Base-by-base conservation (phyloP, 2,113 vertebrate species). In the Trogon melanurus region DNA sequence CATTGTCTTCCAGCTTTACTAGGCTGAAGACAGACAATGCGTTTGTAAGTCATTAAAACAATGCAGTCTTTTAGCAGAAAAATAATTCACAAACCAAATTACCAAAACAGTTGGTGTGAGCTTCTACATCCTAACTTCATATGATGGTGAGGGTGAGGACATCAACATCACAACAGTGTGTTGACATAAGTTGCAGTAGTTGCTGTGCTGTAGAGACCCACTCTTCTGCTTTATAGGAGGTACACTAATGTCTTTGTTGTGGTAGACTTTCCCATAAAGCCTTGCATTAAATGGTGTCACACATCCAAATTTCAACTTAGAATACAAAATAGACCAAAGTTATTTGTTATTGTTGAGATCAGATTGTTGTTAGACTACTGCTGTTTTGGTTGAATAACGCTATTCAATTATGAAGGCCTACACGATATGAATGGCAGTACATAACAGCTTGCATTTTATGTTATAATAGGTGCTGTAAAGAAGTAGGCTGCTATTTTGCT, bases 131-230 rank as follows among this genome's bases (percentile, higher is more conserved):
- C 12, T 74, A 16, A 32, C 4, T 32, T 71, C 23, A 16, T 36
- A 48, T 3, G 19, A 36, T 18, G 7, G 5, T 36, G 18, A 60
- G 11, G 20, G 27, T 21, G n/a, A 79, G 13, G 34, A 5, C 8
- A 41, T 65, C 15, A 58, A 4, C 10, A 38, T 5, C 14, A 29
- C 4, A 44, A 26, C 4, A 51, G 5, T 6, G 14, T 0, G 0
- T 1, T 25, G 26, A 7, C 6, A 5, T 5, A 38, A 3, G 1
- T 47, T 56, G 69, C 29, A 57, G 11, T 19, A 19, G 6, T 3
- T 80, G 13, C 19, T 51, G 6, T 32, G 2, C 7, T 69, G 4
- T 17, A 61, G 10, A 56, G 8, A 66, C 8, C 4, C 5, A 10
- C 19, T 8, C 3, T 11, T 1, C 3, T 74, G 32, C 2, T 19